phyloP scores from a whole-genome alignment of 2,113 vertebrate genomes.

The Albula goreensis region DNA sequence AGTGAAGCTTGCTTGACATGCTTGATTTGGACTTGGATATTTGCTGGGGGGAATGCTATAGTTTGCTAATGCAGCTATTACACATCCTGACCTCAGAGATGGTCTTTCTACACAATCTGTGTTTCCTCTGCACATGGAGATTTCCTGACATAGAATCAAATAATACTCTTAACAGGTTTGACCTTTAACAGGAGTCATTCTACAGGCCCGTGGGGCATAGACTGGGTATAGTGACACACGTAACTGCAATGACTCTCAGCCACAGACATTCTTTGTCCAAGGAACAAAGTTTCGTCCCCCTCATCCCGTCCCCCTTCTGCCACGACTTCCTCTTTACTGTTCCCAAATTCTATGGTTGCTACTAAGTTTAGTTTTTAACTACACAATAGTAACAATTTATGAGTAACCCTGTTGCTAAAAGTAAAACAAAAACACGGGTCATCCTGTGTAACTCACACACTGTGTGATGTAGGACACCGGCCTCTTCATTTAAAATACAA shows the following conservation, averaged over 20 bases:
- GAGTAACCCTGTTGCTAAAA: neutral
- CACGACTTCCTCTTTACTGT: neutral
- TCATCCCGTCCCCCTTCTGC: no score
- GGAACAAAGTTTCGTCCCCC: neutral
- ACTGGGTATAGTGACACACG: neutral
- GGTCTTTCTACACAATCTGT: no score
- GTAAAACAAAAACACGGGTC: neutral
- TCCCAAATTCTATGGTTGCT: neutral
- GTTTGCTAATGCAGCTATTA: no score
- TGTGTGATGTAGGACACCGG: no score
- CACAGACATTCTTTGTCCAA: neutral
- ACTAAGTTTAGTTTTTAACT: neutral
- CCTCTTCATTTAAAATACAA: no score
- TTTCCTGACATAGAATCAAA: no score
- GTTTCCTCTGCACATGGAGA: no score
- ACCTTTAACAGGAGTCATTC: no score
- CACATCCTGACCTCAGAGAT: no score
- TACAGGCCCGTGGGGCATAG: neutral
- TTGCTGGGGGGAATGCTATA: neutral
- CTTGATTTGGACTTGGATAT: neutral
- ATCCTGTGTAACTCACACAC: no score
- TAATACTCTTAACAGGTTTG: no score
- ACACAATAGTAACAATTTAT: neutral
- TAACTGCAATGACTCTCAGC: neutral
- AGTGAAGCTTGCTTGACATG: no score